Conservation (phyloP, 2,113 vertebrate species). For the Oxyura jamaicensis region DNA sequence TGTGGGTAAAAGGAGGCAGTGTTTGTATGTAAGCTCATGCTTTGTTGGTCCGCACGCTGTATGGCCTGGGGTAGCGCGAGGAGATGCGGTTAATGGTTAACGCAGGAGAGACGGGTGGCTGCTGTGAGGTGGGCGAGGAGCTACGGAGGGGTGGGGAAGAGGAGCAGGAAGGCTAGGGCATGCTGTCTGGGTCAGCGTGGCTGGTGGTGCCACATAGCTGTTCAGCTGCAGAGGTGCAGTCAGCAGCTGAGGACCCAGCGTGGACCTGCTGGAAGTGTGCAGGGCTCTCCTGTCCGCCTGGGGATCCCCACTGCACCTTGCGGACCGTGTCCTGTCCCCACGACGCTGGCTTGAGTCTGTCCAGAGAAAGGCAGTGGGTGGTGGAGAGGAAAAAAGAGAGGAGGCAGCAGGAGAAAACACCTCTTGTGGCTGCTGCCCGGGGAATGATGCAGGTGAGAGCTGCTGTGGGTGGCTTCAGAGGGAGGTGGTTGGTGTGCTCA, state of each 20-base stretch:
- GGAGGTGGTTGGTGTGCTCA: neutral
- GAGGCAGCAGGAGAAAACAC: neutral
- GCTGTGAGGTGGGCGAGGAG: neutral
- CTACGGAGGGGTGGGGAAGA: neutral
- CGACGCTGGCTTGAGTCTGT: neutral
- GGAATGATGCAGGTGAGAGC: neutral
- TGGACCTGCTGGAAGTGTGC: neutral
- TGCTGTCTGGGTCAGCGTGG: neutral
- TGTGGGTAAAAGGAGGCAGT: neutral
- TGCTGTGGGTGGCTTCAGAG: neutral
- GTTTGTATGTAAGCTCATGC: no score
- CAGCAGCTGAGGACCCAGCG: neutral
- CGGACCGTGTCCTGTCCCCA: neutral
- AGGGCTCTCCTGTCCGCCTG: neutral
- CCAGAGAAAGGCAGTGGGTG: no score
- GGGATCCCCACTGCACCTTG: neutral
- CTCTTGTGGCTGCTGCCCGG: neutral
- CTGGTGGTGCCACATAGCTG: neutral
- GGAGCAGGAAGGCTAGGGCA: neutral
- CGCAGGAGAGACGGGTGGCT: rapidly evolving
- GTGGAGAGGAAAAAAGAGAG: rapidly evolving
- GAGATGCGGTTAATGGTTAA: neutral
- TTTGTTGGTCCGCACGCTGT: rapidly evolving
- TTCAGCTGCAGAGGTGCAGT: neutral
- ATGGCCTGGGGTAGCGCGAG: rapidly evolving